Evolutionary conservation across 2,888 invertebrate genomes (phyloP).

Genomic region (Thereva nobilitata): DNA sequence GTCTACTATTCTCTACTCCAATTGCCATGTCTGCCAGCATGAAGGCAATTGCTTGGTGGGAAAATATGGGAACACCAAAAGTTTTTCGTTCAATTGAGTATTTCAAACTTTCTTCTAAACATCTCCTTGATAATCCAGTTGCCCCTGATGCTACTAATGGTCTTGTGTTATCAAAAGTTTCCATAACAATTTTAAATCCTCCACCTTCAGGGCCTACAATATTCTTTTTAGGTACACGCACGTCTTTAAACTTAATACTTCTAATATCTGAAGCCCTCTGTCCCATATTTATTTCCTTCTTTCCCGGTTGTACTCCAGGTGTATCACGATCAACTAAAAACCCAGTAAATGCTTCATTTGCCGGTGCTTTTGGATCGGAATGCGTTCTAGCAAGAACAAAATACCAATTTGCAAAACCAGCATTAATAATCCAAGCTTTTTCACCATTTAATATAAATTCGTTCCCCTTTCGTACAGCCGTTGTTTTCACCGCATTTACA

Average conservation of each 20-base stretch:
- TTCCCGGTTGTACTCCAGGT: conserved; percentile 67
- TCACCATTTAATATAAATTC: conserved; percentile 88
- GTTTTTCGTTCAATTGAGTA: conserved; percentile 87
- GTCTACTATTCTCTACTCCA: conserved; percentile 76
- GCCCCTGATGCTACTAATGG: conserved; percentile 83
- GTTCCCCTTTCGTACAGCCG: conserved; percentile 86
- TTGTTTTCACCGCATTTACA: conserved; percentile 85
- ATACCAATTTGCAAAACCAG: conserved; percentile 89
- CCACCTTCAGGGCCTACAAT: conserved; percentile 68
- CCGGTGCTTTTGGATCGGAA: conserved; percentile 82
- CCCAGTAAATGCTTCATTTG: conserved; percentile 79
- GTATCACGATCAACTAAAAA: conserved; percentile 72
- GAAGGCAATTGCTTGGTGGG: conserved; percentile 85
- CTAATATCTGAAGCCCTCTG: conserved; percentile 73
- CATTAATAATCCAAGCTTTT: conserved; percentile 98
- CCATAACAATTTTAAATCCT: conserved; percentile 78
- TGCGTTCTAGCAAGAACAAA: conserved; percentile 88
- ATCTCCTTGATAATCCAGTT: conserved; percentile 81
- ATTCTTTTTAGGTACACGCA: conserved; percentile 72
- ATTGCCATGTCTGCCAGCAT: conserved; percentile 91
- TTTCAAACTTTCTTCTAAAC: conserved; percentile 84
- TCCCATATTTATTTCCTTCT: conserved; percentile 74
- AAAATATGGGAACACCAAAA: conserved; percentile 76
- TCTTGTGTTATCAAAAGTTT: conserved; percentile 71
- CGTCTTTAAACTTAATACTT: conserved; percentile 76